Evolutionary conservation across 2,797 vertebrate species (phyloP).

Genomic region (Sarcoramphus papa): DNA sequence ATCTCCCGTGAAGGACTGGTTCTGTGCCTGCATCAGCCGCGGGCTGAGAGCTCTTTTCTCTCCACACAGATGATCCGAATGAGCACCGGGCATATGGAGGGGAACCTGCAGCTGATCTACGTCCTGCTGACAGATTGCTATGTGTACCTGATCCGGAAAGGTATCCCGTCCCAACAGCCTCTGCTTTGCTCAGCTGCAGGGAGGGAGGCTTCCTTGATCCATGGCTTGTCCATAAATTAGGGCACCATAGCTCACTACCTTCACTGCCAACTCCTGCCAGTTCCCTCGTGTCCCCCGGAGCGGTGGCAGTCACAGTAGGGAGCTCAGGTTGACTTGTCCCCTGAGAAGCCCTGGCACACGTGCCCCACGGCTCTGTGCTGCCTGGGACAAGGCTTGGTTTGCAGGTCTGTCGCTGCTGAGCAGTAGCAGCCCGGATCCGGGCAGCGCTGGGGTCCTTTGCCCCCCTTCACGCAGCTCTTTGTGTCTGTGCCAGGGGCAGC

Average conservation of each 20-base stretch:
- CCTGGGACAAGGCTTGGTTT: not conserved
- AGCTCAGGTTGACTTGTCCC: not conserved
- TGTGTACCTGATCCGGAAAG: constrained; percentile 93
- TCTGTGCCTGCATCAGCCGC: accelerated
- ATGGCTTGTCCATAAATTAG: not conserved
- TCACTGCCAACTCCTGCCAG: not conserved
- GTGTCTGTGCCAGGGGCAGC: constrained; percentile 83
- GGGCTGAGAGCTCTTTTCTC: not conserved
- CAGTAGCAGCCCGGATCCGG: accelerated
- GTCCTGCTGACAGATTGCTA: constrained; percentile 94
- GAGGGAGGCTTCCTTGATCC: not conserved
- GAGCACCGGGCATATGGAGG: constrained; percentile 98
- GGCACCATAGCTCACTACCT: not conserved
- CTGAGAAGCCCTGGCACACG: accelerated
- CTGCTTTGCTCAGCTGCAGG: not conserved
- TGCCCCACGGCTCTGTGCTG: accelerated
- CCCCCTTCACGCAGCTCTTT: not conserved
- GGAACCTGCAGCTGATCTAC: constrained; percentile 91
- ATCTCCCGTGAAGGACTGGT: accelerated
- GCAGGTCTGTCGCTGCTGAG: not conserved
- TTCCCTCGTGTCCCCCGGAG: not conserved
- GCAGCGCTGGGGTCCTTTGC: not conserved
- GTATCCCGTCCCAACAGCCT: constrained; percentile 44
- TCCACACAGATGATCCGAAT: constrained; percentile 89
- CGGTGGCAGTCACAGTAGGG: not conserved